Evolutionary conservation across 2,797 vertebrate genomes (phyloP).

Genomic region (Eupleurogrammus muticus): DNA sequence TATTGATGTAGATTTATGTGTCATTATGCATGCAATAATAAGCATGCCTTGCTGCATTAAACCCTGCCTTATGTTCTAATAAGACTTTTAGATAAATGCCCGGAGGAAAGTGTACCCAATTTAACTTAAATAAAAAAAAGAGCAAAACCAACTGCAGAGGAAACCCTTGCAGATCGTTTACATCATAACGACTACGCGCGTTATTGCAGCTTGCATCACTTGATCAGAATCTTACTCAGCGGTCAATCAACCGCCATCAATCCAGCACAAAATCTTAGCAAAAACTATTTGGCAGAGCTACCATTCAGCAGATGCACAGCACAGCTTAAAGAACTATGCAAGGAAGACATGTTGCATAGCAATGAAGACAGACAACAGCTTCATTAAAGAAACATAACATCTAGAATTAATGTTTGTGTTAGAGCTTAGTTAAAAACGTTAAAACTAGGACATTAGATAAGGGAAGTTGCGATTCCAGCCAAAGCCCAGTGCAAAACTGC

Average conservation of each 20-base stretch:
- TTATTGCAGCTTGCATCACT: background rate
- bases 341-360: conserved; percentile 4
- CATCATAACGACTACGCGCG: background rate
- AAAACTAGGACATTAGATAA: background rate
- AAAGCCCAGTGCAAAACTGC: background rate
- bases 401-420: background rate
- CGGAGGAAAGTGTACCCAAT: conserved; percentile 18
- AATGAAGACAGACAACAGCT: conserved; percentile 2
- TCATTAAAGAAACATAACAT: background rate
- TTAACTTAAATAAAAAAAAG: conserved; percentile 1
- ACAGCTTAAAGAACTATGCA: background rate
- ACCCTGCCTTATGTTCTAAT: conserved; percentile 32
- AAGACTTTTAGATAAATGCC: conserved; percentile 21
- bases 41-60: conserved; percentile 20
- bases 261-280: conserved; percentile 18
- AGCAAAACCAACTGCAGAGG: conserved; percentile 7
- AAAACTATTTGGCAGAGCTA: background rate
- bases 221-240: conserved; percentile 10
- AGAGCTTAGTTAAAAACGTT: background rate
- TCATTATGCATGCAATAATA: conserved; percentile 41
- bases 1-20: conserved; percentile 39
- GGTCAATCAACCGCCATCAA: conserved; percentile 19
- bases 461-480: conserved; percentile 2
- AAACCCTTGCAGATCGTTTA: conserved; percentile 11
- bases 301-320: background rate